Evolutionary conservation across 2,888 invertebrate genomes (phyloP), one percentile per base, ranked within the genome.

Genomic region (Heteromyza rotundicornis): DNA sequence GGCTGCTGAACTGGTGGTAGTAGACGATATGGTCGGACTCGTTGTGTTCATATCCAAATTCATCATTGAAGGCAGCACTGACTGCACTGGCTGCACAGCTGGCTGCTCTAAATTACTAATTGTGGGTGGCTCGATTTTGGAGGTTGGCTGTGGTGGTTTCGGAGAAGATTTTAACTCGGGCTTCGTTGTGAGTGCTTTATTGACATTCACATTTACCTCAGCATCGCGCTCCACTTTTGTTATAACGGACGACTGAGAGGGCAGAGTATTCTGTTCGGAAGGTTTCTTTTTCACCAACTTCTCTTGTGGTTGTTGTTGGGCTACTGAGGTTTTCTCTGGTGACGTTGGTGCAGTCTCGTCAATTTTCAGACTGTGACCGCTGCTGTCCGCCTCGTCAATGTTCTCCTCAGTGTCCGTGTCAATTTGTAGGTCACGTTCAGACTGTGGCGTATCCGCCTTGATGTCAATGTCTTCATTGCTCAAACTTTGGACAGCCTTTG

Each of bases 391-490:
- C 66, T 86, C 85, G 23, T 90, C 90, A 55, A 89, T 88, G 32
- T 85, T 84, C 76, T 94, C 93, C 76, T 94, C 94, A 8, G 91
- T 92, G 73, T 94, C 94, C 0, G 93, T 93, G 78, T 94, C 94
- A 62, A 94, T 94, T 80, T 93, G 90, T 20, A 93, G 84, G 74
- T 93, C 92, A 75, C 89, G 89, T 75, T 93, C 94, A 50, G 94
- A 93, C 71, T 91, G 90, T 2, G 94, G 94, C 0, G 94, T 94
- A 62, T 92, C 93, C 0, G 92, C 92, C 81, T 94, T 94, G 58
- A 89, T 86, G 74, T 91, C 89, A 81, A 89, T 84, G 78, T 89
- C 89, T 77, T 87, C 86, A 12, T 88, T 88, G 73, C 90, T 90
- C 20, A 94, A 83, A 78, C 92, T 93, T 81, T 92, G 92, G 1